Evolutionary conservation across 2,797 vertebrate genomes (phyloP).

Genomic region (Zalophus californianus): DNA sequence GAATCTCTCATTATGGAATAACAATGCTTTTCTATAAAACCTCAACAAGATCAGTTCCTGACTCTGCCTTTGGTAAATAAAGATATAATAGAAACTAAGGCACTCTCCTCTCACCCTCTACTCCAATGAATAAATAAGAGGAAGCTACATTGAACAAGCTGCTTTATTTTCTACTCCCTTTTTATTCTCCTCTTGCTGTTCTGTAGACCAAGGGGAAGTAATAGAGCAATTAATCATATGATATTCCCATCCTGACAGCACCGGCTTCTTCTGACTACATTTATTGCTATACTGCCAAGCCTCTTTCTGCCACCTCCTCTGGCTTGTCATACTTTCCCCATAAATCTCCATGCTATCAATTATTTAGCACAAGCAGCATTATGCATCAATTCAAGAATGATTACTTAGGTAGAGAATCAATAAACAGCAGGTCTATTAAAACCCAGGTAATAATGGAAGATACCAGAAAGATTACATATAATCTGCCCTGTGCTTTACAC

Average conservation of each 20-base stretch:
- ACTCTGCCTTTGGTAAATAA: neutral
- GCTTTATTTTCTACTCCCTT: constrained; percentile 1
- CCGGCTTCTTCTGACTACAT: constrained; percentile 62
- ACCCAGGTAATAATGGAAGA: constrained; percentile 61
- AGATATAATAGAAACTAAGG: neutral
- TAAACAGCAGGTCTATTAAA: constrained; percentile 84
- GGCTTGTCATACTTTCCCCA: constrained; percentile 55
- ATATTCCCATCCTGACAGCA: constrained; percentile 66
- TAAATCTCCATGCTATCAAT: constrained; percentile 73
- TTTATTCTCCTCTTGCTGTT: constrained; percentile 65
- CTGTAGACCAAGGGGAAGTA: constrained; percentile 51
- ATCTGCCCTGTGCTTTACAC: constrained; percentile 62
- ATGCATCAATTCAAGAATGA: constrained; percentile 75
- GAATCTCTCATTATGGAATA: neutral
- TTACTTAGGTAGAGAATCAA: constrained; percentile 81
- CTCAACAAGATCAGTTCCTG: neutral
- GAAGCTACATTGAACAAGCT: neutral
- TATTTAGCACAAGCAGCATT: constrained; percentile 77
- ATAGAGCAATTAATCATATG: constrained; percentile 81
- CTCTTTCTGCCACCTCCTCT: constrained; percentile 49
- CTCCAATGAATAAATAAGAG: constrained; percentile 30
- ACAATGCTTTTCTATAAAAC: neutral
- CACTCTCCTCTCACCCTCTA: neutral
- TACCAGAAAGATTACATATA: constrained; percentile 75
- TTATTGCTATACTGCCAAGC: constrained; percentile 48